These are phyloP conservation scores for Zaprionus bogoriensis DNA, from an alignment of 2,888 invertebrate species.

Conservation along the genomic window DNA sequence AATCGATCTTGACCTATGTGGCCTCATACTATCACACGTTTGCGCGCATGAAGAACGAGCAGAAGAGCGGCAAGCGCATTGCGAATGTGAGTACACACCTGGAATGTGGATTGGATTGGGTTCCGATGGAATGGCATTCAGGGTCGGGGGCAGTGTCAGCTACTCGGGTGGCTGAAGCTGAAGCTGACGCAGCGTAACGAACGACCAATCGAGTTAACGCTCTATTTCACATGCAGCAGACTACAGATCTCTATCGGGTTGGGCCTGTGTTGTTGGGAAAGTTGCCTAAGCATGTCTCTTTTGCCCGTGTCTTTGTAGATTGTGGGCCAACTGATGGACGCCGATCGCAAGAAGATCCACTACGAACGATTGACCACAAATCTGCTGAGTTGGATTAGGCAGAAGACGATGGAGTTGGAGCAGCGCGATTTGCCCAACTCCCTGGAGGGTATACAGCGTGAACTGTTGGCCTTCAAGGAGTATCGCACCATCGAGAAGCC, in stretches of 20 bases:
- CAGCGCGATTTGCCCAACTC: conserved; percentile 96
- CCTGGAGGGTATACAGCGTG: conserved; percentile 95
- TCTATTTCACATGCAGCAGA: conserved; percentile 63
- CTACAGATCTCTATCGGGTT: too few relatives aligned
- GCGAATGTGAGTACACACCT: conserved; percentile 90
- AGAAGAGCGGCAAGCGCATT: conserved; percentile 98
- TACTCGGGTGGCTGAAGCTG: conserved; percentile 37
- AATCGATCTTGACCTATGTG: conserved; percentile 99
- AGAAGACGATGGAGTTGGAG: conserved; percentile 91
- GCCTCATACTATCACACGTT: conserved; percentile 99
- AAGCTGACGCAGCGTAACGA: conserved; percentile 64
- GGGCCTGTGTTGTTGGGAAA: conserved; percentile 61
- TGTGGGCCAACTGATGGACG: conserved; percentile 97
- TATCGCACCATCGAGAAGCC: conserved; percentile 99
- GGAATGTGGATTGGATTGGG: conserved; percentile 4
- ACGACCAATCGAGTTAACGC: conserved; percentile 66
- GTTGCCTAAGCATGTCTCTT: conserved; percentile 53
- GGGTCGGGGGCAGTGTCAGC: conserved; percentile 38
- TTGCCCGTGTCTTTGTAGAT: conserved; percentile 86
- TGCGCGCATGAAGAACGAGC: conserved; percentile 99
- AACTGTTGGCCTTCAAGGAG: conserved; percentile 94
- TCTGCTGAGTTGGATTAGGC: conserved; percentile 96
- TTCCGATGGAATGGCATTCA: conserved; percentile 34
- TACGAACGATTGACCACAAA: conserved; percentile 93
- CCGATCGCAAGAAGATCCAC: conserved; percentile 94